These are phyloP conservation scores for Sebastes umbrosus DNA, from an alignment of 2,797 vertebrate species.

Conservation along the genomic window DNA sequence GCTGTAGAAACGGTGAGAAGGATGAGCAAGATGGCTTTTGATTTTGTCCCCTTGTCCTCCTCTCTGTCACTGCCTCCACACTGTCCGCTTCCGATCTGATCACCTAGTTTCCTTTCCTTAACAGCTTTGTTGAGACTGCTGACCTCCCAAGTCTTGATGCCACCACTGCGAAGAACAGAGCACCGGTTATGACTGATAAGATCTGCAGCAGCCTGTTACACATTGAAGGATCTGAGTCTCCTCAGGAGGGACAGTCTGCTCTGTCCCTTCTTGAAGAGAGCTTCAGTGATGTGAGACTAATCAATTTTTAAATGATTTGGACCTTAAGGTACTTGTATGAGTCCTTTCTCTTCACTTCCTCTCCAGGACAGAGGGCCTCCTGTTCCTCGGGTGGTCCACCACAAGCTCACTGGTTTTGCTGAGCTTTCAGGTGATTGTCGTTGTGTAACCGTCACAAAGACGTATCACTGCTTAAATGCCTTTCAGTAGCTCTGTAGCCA, in stretches of 20 bases:
- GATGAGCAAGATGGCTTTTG: too few species aligned
- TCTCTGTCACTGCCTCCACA: too few species aligned
- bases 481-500: not conserved
- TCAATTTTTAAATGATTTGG: not conserved
- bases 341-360: not conserved
- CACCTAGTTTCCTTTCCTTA: not conserved
- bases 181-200: not conserved
- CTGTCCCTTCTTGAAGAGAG: not conserved
- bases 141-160: not conserved
- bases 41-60: too few species aligned
- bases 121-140: not conserved
- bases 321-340: not conserved
- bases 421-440: not conserved
- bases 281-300: not conserved
- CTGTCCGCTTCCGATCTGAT: too few species aligned
- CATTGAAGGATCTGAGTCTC: not conserved
- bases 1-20: too few species aligned
- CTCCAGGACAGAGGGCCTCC: not conserved
- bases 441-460: not conserved
- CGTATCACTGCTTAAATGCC: not conserved
- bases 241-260: not conserved
- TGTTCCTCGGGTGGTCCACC: not conserved
- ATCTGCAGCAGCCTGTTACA: not conserved
- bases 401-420: not conserved
- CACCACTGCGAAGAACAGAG: not conserved